Evolutionary conservation across 2,797 vertebrate species (phyloP), one percentile per base, ranked within the genome.

Genomic region (Tarsius wallacei): DNA sequence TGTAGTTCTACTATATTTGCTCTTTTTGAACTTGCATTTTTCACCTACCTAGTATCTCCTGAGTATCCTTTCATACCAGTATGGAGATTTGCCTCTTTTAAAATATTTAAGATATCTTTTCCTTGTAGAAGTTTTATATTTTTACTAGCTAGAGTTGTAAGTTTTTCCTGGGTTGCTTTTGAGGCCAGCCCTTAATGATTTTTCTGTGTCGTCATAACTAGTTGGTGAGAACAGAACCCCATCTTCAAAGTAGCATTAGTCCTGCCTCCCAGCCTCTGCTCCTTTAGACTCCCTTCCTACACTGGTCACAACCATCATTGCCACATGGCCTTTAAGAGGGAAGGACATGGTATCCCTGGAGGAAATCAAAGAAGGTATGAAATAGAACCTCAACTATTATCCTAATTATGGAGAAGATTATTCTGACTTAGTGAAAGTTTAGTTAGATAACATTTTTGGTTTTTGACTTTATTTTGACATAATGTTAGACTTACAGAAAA

Each of bases 391-490:
- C 22, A 80, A 12, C 76, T 78, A 49, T 84, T 78, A 28, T 33
- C 55, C 66, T 83, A 24, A 55, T 80, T 91, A 31, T 53, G 14
- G 57, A 70, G 28, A 86, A 73, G 14, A 33, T 68, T 80, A 87
- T 36, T 76, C 19, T 93, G 51, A 63, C 63, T 82, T 47, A 87
- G 21, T 74, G 31, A 96, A 89, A 84, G 49, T 63, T 88, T 51
- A 93, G 24, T 73, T 86, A 64, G 7, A 36, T 91, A 47, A 53
- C n/a, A 31, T 66, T 73, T 61, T 61, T 51, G 15, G 77, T 81
- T 95, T 74, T 64, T 15, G 77, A 31, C 76, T 76, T 89, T 80
- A 85, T 82, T 92, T 97, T 81, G 16, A 82, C 17, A 36, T 74
- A 57, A 36, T 63, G 11, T 28, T 33, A 64, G 80, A 81, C 21